Base-by-base conservation (phyloP, 2,888 invertebrate genomes). In the Parelbella ahira region DNA sequence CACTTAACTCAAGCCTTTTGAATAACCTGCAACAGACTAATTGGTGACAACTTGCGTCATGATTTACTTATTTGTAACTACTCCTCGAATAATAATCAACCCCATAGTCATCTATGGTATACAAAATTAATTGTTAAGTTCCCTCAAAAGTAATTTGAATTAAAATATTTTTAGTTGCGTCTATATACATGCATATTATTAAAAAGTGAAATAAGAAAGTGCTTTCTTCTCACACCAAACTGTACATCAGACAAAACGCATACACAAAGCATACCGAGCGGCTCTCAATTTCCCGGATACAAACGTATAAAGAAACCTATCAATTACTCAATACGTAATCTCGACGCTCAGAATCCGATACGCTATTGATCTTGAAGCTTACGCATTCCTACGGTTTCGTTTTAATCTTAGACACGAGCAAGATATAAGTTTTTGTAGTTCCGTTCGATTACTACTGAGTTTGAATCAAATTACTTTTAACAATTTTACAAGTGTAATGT, bases 291-390 rank as follows among this genome's bases (percentile, higher is more conserved):
- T 42, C 42, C 42, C 42, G 42, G 42, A 42, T 42, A 34, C 11
- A 28, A 10, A 15, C 27, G 27, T 34, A 13, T 41, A 34, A 34
- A 42, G 42, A 42, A 34, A 42, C 42, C 42, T 34, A 42, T 34
- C 41, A 34, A 41, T 42, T 42, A 34, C 41, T 42, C 33, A 41
- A 42, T 42, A 28, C 33, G 34, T 33, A 34, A 33, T 27, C 34
- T 42, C 8, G 28, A 11, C 23, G 38, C 28, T 18, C 33, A 34
- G 42, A 21, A 42, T 34, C 28, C 41, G 41, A 42, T 42, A 42
- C 28, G 34, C 41, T 28, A 42, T 42, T 42, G 41, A 42, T 42
- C 33, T 42, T 18, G 7, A 28, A 28, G 37, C 29, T 28, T 21
- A 24, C 19, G 41, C 41, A 42, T 42, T 42, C 41, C 41, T 42